Conservation (phyloP, 2,888 invertebrate genomes). For the Leucophenga maculata region DNA sequence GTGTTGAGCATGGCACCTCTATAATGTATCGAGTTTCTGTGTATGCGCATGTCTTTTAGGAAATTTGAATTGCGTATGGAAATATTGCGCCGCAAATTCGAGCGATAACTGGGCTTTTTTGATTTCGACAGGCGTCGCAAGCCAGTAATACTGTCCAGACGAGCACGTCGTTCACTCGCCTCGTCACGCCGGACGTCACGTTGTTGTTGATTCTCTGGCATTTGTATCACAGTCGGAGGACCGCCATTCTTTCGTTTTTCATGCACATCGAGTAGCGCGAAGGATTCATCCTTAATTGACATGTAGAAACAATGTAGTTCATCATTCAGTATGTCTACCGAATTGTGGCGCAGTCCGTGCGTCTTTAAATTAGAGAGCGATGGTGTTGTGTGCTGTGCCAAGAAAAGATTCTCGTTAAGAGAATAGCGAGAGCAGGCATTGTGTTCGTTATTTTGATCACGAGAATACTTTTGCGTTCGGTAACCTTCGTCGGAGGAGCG, state of each 20-base stretch:
- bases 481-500: constrained; percentile 65
- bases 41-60: constrained; percentile 79
- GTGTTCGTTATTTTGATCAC: constrained; percentile 47
- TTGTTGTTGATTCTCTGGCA: constrained; percentile 58
- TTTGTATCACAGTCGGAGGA: constrained; percentile 56
- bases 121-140: constrained; percentile 64
- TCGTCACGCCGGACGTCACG: background rate
- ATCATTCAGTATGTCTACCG: constrained; percentile 67
- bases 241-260: constrained; percentile 48
- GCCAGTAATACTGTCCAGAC: constrained; percentile 61
- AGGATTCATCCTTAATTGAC: constrained; percentile 57
- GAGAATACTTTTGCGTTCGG: constrained; percentile 57
- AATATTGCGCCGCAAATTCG: constrained; percentile 68
- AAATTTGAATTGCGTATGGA: constrained; percentile 76
- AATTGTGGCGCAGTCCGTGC: constrained; percentile 67
- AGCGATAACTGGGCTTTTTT: constrained; percentile 63
- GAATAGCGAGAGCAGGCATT: constrained; percentile 68
- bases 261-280: constrained; percentile 58
- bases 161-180: constrained; percentile 43
- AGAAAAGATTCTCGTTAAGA: constrained; percentile 69
- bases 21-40: constrained; percentile 87
- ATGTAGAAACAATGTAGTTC: constrained; percentile 58
- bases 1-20: constrained; percentile 89
- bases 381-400: constrained; percentile 53
- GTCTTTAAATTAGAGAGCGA: constrained; percentile 57